Conservation (phyloP, 2,888 invertebrate species). For the Tetheella fluctuosa region DNA sequence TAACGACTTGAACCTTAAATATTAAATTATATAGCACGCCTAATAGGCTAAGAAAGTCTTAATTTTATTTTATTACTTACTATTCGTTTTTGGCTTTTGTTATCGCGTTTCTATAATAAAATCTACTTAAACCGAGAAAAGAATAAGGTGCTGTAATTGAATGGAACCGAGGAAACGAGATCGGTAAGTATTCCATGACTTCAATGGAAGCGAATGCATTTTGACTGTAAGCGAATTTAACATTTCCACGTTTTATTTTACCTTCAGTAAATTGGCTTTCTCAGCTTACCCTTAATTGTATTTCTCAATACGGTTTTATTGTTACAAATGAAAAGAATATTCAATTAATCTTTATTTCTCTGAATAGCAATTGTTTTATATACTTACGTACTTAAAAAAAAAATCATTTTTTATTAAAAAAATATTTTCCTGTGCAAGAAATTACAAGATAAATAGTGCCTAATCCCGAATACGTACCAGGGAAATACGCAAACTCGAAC, state of each 20-base stretch:
- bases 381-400: too few relatives aligned
- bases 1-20: slow-evolving; percentile 25
- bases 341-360: background rate
- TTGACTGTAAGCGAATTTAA: slow-evolving; percentile 18
- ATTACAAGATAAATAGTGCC: background rate
- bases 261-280: slow-evolving; percentile 29
- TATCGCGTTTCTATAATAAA: slow-evolving; percentile 6
- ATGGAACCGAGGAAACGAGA: slow-evolving; percentile 12
- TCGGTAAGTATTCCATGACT: slow-evolving; percentile 19
- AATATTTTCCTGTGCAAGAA: too few relatives aligned
- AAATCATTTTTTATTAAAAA: too few relatives aligned
- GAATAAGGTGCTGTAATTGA: slow-evolving; percentile 6
- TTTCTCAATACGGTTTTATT: background rate
- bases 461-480: background rate
- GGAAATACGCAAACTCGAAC: too few relatives aligned
- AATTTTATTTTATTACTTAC: slow-evolving; percentile 19
- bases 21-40: slow-evolving; percentile 18
- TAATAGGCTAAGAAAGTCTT: slow-evolving; percentile 13
- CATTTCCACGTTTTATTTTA: slow-evolving; percentile 25
- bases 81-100: background rate
- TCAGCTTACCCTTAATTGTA: slow-evolving; percentile 2
- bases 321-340: background rate
- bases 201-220: slow-evolving; percentile 32
- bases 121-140: background rate
- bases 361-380: background rate